A percentile compares a stretch with the other conserved stretches of the same genome.
These are phyloP conservation scores for Brachypodius melanocephalos DNA, from an alignment of 2,113 vertebrate species.

Conservation along the genomic window DNA sequence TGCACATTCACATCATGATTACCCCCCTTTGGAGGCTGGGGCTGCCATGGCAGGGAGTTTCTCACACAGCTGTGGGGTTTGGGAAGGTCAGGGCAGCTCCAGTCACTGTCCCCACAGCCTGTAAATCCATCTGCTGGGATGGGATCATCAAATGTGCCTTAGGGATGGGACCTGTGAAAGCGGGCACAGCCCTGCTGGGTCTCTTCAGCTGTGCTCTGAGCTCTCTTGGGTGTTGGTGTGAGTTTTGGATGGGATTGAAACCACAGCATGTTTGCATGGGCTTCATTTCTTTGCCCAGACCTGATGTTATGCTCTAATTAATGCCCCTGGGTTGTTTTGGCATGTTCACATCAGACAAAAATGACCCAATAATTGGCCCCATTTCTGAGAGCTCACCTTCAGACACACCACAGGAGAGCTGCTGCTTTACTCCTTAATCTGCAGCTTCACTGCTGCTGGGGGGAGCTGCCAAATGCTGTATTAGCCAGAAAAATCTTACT, in stretches of 20 bases:
- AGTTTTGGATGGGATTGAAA: neutral
- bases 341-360: neutral
- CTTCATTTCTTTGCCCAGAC: neutral
- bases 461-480: neutral
- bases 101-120: neutral
- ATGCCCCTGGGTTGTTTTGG: neutral
- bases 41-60: neutral
- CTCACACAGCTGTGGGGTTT: neutral
- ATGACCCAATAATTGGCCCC: slow-evolving; percentile 10
- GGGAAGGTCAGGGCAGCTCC: neutral
- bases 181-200: neutral
- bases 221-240: neutral
- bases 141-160: neutral
- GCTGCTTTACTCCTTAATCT: neutral
- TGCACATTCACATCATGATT: fast-evolving
- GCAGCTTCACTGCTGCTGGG: neutral
- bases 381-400: neutral
- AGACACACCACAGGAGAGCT: fast-evolving
- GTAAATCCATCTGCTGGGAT: neutral
- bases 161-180: fast-evolving
- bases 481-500: neutral
- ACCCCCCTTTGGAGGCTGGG: neutral
- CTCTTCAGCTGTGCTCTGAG: neutral
- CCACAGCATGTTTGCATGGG: fast-evolving
- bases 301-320: neutral